Evolutionary conservation across 37 sponge, comb jelly and placozoan species (phyloP), one percentile per base, ranked within the genome.

Genomic region (Geodia barretti): DNA sequence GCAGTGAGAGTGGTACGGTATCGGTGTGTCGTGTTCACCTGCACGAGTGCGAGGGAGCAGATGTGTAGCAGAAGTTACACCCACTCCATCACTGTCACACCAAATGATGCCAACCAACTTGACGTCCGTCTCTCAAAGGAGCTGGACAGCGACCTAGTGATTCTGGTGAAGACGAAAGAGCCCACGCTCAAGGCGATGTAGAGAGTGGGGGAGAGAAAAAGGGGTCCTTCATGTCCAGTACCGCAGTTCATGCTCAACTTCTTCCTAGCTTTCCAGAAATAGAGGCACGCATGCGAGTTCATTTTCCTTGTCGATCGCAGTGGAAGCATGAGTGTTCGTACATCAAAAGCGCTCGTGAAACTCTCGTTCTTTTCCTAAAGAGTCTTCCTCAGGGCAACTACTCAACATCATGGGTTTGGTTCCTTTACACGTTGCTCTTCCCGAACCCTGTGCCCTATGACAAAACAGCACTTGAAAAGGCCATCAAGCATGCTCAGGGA

Each of bases 271-370:
- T 79, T 83, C 39, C 17, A 60, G 1, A 43, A 39, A 0, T 61
- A 66, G 31, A 71, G 83, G 60, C 75, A 60, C n/a, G 70, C 84
- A 1, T 79, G 93, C 54, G 93, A 93, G 86, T 88, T 86, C 34
- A 42, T 92, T 2, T 92, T 92, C 47, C 78, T 92, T 5, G 77
- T 92, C 23, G 89, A 93, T 39, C 78, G 86, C 25, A 93, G 93
- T 82, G 93, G 93, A 14, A 88, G 89, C 75, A 93, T 93, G 93
- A 63, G 80, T n/a, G 88, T 14, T 17, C 39, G 3, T 79, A 75
- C 75, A 93, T 93, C 62, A 41, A n/a, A 17, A 81, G 86, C 41
- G 89, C 89, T 4, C 69, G 77, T 23, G 89, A 93, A 41, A 88
- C 93, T 4, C 83, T 93, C 34, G 63, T 81, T 42, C 67, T 93